Conservation (phyloP, 2,888 invertebrate genomes). For the Spisula solida region DNA sequence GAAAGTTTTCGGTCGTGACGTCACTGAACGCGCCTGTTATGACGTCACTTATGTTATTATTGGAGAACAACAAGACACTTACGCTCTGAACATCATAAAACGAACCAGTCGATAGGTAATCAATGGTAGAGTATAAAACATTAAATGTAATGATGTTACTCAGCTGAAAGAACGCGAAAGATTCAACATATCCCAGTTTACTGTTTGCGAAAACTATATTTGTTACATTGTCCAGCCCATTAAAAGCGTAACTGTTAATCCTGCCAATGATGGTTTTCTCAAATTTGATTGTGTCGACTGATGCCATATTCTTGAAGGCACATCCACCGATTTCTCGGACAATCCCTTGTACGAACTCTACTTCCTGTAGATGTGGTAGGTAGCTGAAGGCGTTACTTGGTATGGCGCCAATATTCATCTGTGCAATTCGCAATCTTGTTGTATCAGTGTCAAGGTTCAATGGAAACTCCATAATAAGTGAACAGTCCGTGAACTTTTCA, state of each 20-base stretch:
- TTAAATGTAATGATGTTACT: conserved; percentile 2
- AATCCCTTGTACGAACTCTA: neutral
- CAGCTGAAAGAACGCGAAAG: conserved; percentile 10
- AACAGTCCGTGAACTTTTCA: neutral
- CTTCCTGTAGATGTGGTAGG: neutral
- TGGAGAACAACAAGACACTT: neutral
- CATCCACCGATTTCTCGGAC: conserved; percentile 3
- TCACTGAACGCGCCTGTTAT: conserved; percentile 23
- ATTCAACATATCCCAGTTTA: neutral
- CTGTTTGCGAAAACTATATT: conserved; percentile 15
- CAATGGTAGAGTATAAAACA: conserved; percentile 1
- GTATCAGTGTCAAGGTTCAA: neutral
- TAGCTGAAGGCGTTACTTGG: conserved; percentile 16
- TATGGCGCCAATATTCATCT: conserved; percentile 11
- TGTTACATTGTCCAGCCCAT: neutral
- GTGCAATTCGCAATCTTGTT: neutral
- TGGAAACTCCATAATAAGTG: neutral
- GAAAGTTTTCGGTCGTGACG: neutral
- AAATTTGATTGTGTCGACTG: conserved; percentile 6
- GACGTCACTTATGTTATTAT: conserved; percentile 28
- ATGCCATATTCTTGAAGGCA: neutral
- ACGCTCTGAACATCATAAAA: conserved; percentile 18
- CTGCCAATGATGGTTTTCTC: neutral
- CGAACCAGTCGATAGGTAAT: conserved; percentile 13
- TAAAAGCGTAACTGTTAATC: conserved; percentile 1